Percentiles rank a stretch among this genome's conserved stretches.
phyloP scores from a whole-genome alignment of 2,113 vertebrate species.

The Brachionichthys hirsutus region DNA sequence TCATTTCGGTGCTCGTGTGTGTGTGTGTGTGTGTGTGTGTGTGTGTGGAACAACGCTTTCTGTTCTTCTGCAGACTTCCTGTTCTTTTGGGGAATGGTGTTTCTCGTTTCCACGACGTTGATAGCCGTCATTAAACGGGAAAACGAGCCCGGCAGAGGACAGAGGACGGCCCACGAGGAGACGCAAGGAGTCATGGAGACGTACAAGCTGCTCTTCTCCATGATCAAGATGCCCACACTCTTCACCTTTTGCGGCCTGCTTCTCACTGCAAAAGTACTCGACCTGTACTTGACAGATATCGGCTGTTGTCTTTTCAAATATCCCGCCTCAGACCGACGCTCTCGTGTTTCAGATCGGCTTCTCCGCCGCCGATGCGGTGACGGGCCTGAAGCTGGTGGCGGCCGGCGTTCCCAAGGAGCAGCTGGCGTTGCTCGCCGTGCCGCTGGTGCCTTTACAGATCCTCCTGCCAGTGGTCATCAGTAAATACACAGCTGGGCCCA shows the following conservation, averaged over 20 bases:
- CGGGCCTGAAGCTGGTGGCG: slow-evolving; percentile 94
- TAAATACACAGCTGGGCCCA: slow-evolving; percentile 94
- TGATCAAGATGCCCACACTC: slow-evolving; percentile 94
- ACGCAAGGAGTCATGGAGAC: slow-evolving; percentile 92
- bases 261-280: slow-evolving; percentile 90
- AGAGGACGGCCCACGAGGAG: slow-evolving; percentile 80
- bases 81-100: slow-evolving; percentile 94
- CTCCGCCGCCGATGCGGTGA: slow-evolving; percentile 95
- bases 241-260: slow-evolving; percentile 90
- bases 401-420: slow-evolving; percentile 96
- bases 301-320: slow-evolving; percentile 3
- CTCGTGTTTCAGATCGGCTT: slow-evolving; percentile 86
- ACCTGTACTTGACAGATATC: background rate
- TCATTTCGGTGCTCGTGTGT: too few species aligned
- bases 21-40: too few species aligned
- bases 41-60: background rate
- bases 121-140: slow-evolving; percentile 93
- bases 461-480: slow-evolving; percentile 93
- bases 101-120: slow-evolving; percentile 92
- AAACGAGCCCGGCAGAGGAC: slow-evolving; percentile 63
- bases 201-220: slow-evolving; percentile 88
- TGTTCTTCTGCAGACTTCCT: slow-evolving; percentile 86
- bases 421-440: slow-evolving; percentile 92
- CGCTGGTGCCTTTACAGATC: slow-evolving; percentile 97
- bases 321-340: too few species aligned